Conservation (phyloP, 2,888 invertebrate genomes). For the Dynastes maya region DNA sequence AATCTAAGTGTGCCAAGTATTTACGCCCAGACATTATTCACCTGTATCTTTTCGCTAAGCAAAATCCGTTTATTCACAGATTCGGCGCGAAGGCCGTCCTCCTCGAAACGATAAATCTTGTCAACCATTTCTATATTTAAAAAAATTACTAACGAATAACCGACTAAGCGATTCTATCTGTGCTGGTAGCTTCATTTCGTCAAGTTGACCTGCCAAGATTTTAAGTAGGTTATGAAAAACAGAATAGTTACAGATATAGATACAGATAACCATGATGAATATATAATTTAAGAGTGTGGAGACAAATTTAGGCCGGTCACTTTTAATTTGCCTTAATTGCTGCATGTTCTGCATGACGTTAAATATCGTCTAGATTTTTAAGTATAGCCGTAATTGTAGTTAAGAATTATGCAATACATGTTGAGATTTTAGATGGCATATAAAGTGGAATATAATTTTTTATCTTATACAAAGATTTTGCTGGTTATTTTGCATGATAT, state of each 20-base stretch:
- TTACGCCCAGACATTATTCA: neutral
- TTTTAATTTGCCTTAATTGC: slow-evolving; percentile 14
- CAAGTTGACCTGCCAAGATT: slow-evolving; percentile 13
- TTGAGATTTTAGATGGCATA: too few relatives aligned
- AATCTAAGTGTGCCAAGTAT: too few relatives aligned
- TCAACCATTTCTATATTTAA: slow-evolving; percentile 27
- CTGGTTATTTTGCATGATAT: too few relatives aligned
- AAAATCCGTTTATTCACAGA: neutral
- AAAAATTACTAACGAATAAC: slow-evolving; percentile 23
- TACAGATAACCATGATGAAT: neutral
- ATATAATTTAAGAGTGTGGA: neutral
- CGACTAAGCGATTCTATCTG: too few relatives aligned
- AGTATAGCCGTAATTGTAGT: too few relatives aligned
- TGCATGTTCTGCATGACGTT: neutral
- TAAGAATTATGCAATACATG: too few relatives aligned
- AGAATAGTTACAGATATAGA: slow-evolving; percentile 15
- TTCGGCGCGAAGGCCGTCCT: neutral
- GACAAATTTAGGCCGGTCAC: slow-evolving; percentile 13
- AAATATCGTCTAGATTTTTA: too few relatives aligned
- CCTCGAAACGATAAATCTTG: slow-evolving; percentile 15
- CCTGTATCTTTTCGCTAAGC: neutral
- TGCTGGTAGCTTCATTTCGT: neutral
- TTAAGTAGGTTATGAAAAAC: slow-evolving; percentile 39
- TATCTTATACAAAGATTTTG: too few relatives aligned
- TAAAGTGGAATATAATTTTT: too few relatives aligned